Percentiles rank a stretch among this genome's conserved stretches.
Evolutionary conservation across 2,888 invertebrate species (phyloP).

Genomic region (Dynastes grantii): DNA sequence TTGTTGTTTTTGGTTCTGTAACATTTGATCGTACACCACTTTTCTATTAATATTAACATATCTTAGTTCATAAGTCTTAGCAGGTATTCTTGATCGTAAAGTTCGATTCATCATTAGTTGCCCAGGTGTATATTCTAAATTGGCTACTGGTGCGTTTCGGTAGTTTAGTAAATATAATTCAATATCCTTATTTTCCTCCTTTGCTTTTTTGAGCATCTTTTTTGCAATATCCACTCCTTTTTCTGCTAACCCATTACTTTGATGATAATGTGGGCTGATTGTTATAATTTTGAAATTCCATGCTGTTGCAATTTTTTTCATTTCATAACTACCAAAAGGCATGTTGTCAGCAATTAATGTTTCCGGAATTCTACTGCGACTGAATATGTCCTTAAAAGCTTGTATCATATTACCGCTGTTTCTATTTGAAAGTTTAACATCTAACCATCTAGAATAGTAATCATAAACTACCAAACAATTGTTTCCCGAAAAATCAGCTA

Average conservation of each 20-base stretch:
- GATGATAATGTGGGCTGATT: conserved; percentile 38
- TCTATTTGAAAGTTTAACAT: neutral
- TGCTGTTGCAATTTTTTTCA: conserved; percentile 16
- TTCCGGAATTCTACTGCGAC: conserved; percentile 7
- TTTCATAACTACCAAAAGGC: conserved; percentile 1
- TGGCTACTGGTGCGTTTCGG: conserved; percentile 26
- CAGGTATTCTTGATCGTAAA: conserved; percentile 21
- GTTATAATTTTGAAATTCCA: conserved; percentile 40
- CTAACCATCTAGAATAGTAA: conserved; percentile 22
- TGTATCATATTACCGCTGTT: neutral
- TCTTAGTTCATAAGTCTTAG: neutral
- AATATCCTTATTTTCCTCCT: neutral
- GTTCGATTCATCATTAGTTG: conserved; percentile 12
- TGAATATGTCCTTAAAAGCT: neutral
- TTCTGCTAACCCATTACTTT: conserved; percentile 44
- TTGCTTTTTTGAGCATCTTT: conserved; percentile 8
- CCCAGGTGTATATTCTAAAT: conserved; percentile 7
- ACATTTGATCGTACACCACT: neutral
- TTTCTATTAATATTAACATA: neutral
- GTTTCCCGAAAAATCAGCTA: neutral
- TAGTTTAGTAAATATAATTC: conserved; percentile 29
- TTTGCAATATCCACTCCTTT: conserved; percentile 32
- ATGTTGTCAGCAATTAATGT: neutral
- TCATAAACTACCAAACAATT: neutral
- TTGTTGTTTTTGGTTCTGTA: neutral